A percentile compares a stretch with the other conserved stretches of the same genome.
Evolutionary conservation across 2,113 vertebrate species (phyloP).

Genomic region (Centropus bengalensis): DNA sequence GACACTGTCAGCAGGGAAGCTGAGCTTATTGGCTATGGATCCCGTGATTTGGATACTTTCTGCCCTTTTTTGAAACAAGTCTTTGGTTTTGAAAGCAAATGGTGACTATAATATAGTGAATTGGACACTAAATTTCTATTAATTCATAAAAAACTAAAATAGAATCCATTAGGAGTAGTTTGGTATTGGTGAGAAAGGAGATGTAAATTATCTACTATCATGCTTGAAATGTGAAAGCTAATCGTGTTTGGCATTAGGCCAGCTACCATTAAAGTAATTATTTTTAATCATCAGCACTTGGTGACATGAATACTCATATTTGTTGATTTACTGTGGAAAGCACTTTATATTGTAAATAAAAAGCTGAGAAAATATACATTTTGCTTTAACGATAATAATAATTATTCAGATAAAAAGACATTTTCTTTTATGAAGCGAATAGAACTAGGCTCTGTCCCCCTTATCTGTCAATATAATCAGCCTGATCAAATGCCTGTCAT

Average conservation of each 20-base stretch:
- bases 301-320: constrained; percentile 87
- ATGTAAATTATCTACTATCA: constrained; percentile 81
- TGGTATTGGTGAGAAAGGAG: constrained; percentile 73
- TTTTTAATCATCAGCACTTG: constrained; percentile 87
- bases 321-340: constrained; percentile 85
- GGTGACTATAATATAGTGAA: constrained; percentile 54
- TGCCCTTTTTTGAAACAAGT: constrained; percentile 58
- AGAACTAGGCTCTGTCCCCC: neutral
- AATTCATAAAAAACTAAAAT: constrained; percentile 85
- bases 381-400: constrained; percentile 73
- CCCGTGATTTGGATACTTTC: constrained; percentile 1
- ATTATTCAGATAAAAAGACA: constrained; percentile 61
- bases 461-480: neutral
- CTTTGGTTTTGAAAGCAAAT: constrained; percentile 69
- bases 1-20: neutral
- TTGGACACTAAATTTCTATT: constrained; percentile 79
- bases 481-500: neutral
- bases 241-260: constrained; percentile 82
- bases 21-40: constrained; percentile 32
- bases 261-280: constrained; percentile 86
- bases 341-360: constrained; percentile 84
- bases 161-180: constrained; percentile 81
- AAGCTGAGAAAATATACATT: constrained; percentile 80
- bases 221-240: constrained; percentile 79
- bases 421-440: constrained; percentile 51